These are phyloP conservation scores for Catostomus latipinnis DNA, from an alignment of 2,797 vertebrate genomes.

Conservation along the genomic window DNA sequence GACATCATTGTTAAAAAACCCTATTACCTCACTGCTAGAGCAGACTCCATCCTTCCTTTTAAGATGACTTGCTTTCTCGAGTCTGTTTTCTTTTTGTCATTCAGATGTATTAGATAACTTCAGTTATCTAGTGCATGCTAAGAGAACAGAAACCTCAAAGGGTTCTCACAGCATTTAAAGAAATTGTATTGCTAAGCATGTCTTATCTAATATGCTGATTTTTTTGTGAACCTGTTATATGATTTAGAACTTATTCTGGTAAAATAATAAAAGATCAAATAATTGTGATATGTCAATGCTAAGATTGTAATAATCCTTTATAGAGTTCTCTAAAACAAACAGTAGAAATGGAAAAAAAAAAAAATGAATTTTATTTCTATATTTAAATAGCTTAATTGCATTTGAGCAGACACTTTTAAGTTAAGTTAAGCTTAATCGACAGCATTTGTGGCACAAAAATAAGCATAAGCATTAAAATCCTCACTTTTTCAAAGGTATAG, in stretches of 20 bases:
- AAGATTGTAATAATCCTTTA: too few relatives aligned
- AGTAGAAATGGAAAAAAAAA: background rate
- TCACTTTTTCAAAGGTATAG: too few relatives aligned
- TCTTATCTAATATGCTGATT: conserved; percentile 1
- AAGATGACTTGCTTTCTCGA: conserved; percentile 45
- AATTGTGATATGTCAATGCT: background rate
- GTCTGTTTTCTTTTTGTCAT: too few relatives aligned
- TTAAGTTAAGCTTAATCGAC: too few relatives aligned
- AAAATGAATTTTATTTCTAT: background rate
- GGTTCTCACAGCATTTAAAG: conserved; percentile 54
- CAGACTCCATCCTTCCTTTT: conserved; percentile 31
- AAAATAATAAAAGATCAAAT: background rate
- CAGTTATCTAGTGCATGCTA: conserved; percentile 49
- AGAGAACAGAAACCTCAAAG: conserved; percentile 54
- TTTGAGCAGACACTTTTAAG: background rate
- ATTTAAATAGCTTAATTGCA: background rate
- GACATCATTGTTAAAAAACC: conserved; percentile 31
- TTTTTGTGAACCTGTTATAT: background rate
- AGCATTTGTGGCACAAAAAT: too few relatives aligned
- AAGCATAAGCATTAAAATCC: too few relatives aligned
- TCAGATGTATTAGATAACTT: conserved; percentile 46
- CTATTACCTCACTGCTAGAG: conserved; percentile 37
- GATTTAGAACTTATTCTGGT: background rate
- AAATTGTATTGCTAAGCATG: background rate
- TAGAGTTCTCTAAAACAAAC: background rate